Percentiles rank a stretch among this genome's conserved stretches.
phyloP scores from a whole-genome alignment of 2,888 invertebrate species.

The Tineola bisselliella region DNA sequence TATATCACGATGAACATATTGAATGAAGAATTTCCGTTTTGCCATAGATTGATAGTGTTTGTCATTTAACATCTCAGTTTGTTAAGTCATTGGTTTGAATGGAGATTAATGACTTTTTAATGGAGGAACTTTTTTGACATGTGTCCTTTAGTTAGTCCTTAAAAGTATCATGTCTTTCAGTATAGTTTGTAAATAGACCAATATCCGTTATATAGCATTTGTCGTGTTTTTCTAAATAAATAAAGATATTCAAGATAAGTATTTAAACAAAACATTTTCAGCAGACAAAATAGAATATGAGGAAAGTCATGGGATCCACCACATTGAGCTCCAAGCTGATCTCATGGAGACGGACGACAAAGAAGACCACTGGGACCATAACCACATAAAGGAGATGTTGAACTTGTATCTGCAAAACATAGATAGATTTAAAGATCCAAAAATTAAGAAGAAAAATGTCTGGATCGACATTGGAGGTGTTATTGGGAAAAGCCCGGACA shows the following conservation, averaged over 20 bases:
- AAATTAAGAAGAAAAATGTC: slow-evolving; percentile 54
- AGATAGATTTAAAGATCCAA: slow-evolving; percentile 51
- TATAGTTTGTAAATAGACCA: no score
- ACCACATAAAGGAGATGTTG: slow-evolving; percentile 38
- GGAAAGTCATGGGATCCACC: slow-evolving; percentile 34
- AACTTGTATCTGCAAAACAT: slow-evolving; percentile 46
- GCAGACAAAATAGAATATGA: slow-evolving; percentile 38
- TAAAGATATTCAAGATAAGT: not conserved
- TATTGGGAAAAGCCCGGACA: slow-evolving; percentile 47
- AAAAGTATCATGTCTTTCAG: no score
- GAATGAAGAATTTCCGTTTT: no score
- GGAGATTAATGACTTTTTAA: no score
- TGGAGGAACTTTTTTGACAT: no score
- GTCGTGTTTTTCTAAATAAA: not conserved
- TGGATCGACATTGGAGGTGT: slow-evolving; percentile 48
- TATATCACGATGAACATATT: no score
- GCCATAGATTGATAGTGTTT: no score
- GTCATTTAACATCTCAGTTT: no score
- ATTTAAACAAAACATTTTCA: slow-evolving; percentile 22
- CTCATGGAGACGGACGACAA: slow-evolving; percentile 30
- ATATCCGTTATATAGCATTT: no score
- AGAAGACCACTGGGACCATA: slow-evolving; percentile 54
- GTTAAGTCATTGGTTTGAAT: no score
- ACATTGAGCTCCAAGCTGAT: slow-evolving; percentile 22
- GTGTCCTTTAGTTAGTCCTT: no score